Percentiles rank a stretch among this genome's conserved stretches.
These are phyloP conservation scores for Phaethon lepturus DNA, from an alignment of 2,113 vertebrate species.

Conservation along the genomic window DNA sequence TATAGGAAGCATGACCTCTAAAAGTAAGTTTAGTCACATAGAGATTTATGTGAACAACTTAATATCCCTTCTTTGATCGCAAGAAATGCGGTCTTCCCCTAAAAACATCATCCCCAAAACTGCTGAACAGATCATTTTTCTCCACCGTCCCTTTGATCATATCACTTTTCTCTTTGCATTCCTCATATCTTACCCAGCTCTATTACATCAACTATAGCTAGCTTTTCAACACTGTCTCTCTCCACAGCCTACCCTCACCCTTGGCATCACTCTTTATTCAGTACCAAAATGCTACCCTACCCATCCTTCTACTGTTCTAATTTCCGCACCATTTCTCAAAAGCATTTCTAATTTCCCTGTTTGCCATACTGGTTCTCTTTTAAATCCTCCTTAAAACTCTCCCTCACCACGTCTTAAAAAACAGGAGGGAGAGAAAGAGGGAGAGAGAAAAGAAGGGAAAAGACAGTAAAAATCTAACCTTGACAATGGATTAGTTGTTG, in stretches of 20 bases:
- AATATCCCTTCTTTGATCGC: not conserved
- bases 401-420: not conserved
- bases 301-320: not conserved
- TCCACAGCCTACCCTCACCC: not conserved
- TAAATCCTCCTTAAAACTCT: not conserved
- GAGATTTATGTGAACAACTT: not conserved
- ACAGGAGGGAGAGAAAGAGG: not conserved
- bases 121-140: not conserved
- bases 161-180: not conserved
- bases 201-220: not conserved
- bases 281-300: not conserved
- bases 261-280: not conserved
- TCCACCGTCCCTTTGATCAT: not conserved
- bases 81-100: not conserved
- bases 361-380: not conserved
- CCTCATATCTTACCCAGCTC: not conserved
- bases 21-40: not conserved
- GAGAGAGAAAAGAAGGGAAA: not conserved
- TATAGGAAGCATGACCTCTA: not conserved
- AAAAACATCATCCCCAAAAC: not conserved
- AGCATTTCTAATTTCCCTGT: not conserved
- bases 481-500: constrained; percentile 47
- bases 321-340: not conserved
- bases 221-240: not conserved
- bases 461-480: constrained; percentile 16